phyloP scores from a whole-genome alignment of 2,888 invertebrate species.

The Drosophila pseudotakahashii region DNA sequence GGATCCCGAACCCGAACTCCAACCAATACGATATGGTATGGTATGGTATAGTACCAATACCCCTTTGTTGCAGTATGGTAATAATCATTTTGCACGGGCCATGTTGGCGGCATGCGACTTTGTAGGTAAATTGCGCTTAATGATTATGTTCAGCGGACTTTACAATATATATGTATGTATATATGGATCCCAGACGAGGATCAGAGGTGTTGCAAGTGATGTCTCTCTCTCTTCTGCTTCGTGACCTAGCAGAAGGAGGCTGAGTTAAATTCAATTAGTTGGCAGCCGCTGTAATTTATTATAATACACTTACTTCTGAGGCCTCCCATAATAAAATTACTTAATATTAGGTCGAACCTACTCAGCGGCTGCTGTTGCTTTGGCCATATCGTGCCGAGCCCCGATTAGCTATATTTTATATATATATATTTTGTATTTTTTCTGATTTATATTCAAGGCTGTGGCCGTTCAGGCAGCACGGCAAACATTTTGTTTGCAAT shows the following conservation, averaged over 20 bases:
- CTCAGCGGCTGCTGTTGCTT: constrained; percentile 6
- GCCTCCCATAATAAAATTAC: constrained; percentile 63
- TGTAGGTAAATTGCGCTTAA: constrained; percentile 80
- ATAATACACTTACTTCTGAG: constrained; percentile 69
- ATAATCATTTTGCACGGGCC: constrained; percentile 74
- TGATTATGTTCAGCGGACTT: constrained; percentile 76
- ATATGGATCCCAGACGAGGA: constrained; percentile 54
- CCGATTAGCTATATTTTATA: constrained; percentile 45
- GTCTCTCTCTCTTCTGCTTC: constrained; percentile 40
- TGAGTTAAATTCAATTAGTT: constrained; percentile 75
- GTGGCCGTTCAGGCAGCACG: constrained; percentile 66
- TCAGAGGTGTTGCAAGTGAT: constrained; percentile 69
- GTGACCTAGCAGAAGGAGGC: constrained; percentile 52
- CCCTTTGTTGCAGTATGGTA: constrained; percentile 60
- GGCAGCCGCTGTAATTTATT: constrained; percentile 66
- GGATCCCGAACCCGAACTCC: constrained; percentile 1
- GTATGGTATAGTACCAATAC: neutral
- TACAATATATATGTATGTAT: constrained; percentile 57
- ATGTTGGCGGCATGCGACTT: constrained; percentile 75
- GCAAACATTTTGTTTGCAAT: constrained; percentile 65
- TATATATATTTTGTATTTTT: neutral
- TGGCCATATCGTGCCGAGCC: constrained; percentile 27
- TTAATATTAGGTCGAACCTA: constrained; percentile 58
- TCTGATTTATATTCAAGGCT: constrained; percentile 61
- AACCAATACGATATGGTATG: constrained; percentile 8